Conservation (phyloP, 1,140 invertebrate species). For the Hyposmocoma kahamanoa region DNA sequence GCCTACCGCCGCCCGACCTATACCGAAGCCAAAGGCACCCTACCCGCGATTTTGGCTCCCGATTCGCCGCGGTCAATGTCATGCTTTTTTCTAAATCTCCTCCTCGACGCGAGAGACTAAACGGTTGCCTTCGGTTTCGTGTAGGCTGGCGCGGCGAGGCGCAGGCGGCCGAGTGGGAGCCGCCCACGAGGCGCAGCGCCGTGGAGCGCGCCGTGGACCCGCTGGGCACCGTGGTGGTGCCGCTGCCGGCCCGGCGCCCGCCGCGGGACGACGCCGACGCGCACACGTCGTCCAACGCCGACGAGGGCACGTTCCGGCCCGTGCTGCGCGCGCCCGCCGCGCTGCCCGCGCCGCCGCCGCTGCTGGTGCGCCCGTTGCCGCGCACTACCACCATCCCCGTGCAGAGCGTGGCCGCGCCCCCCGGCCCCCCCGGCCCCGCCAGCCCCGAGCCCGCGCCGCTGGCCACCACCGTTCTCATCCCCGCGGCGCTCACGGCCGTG, state of each 20-base stretch:
- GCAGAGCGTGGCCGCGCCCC: slow-evolving; percentile 26
- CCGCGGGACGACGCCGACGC: slow-evolving; percentile 73
- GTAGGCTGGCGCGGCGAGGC: slow-evolving; percentile 79
- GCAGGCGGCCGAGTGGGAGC: slow-evolving; percentile 84
- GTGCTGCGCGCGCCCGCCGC: slow-evolving; percentile 66
- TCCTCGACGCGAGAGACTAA: slow-evolving; percentile 30
- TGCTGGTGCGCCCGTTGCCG: slow-evolving; percentile 41
- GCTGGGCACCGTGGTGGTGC: slow-evolving; percentile 80
- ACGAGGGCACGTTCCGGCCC: slow-evolving; percentile 77
- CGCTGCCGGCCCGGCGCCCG: slow-evolving; percentile 49
- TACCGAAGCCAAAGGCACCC: slow-evolving; percentile 71
- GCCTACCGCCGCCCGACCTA: slow-evolving; percentile 31
- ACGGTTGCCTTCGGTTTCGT: slow-evolving; percentile 84
- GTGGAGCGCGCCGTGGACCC: slow-evolving; percentile 81
- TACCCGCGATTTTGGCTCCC: slow-evolving; percentile 1
- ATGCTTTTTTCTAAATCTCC: slow-evolving; percentile 42
- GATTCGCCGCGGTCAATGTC: slow-evolving; percentile 1
- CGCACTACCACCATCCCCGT: slow-evolving; percentile 56
- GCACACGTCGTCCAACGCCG: slow-evolving; percentile 76
- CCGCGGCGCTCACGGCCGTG: slow-evolving; percentile 32
- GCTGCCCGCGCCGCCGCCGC: slow-evolving; percentile 24
- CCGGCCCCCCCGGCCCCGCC: slow-evolving; percentile 14
- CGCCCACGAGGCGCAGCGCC: slow-evolving; percentile 82
- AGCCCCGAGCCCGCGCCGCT: slow-evolving; percentile 29
- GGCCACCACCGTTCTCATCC: slow-evolving; percentile 49